Percentiles rank a stretch among this genome's conserved stretches.
Conservation (phyloP, 2,113 vertebrate species). For the Zosterops borbonicus region DNA sequence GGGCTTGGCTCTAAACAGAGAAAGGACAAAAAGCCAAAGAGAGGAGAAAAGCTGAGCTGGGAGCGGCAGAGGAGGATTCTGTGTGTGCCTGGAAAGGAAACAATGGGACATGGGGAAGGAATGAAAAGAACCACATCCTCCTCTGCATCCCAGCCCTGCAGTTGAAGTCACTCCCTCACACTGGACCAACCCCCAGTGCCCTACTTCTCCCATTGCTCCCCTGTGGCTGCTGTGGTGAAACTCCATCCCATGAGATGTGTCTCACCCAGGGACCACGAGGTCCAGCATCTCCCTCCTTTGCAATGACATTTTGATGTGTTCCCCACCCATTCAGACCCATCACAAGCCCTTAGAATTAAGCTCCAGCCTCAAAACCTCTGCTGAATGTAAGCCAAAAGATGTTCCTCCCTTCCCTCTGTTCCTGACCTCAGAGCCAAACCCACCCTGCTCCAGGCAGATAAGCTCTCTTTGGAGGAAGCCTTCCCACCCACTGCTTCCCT, state of each 20-base stretch:
- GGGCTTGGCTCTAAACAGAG: neutral
- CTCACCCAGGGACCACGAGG: neutral
- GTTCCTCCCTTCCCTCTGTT: neutral
- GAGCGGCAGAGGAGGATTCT: constrained; percentile 3
- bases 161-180: neutral
- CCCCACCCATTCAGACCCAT: neutral
- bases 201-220: neutral
- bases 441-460: neutral
- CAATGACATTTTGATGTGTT: neutral
- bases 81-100: neutral
- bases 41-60: neutral
- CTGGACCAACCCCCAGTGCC: neutral
- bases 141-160: constrained; percentile 10
- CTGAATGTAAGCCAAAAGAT: neutral
- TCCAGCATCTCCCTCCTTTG: neutral
- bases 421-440: neutral
- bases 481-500: neutral
- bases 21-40: neutral
- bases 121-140: constrained; percentile 49
- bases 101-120: constrained; percentile 34
- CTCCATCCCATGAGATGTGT: neutral
- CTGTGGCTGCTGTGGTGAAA: neutral
- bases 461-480: neutral
- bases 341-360: neutral
- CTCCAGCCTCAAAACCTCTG: neutral